Evolutionary conservation across 2,888 invertebrate species (phyloP), one percentile per base, ranked within the genome.

Genomic region (Celastrina argiolus): DNA sequence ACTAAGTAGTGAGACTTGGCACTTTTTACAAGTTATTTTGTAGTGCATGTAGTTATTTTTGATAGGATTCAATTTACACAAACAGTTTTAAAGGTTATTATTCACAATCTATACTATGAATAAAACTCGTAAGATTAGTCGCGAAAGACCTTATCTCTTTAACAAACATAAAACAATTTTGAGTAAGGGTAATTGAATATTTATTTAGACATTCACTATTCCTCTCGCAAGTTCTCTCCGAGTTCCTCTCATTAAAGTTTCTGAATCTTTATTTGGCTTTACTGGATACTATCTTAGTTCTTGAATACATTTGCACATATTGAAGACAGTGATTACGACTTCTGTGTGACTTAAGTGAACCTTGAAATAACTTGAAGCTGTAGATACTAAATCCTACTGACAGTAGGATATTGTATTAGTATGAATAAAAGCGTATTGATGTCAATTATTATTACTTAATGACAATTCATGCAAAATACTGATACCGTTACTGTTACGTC

Each of bases 231-330:
- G 18, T 59, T 59, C 5, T 34, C 59, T 34, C 5, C 31, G 34
- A 59, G 59, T 59, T 59, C 12, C 59, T 59, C 59, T 59, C 59
- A 59, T 59, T 59, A 16, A 59, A 59, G 31, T 59, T 59, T 59
- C 59, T 34, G 16, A 58, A 59, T 59, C 59, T 31, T 59, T 59
- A 59, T 59, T 59, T 59, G 34, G 31, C 59, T 59, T 59, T 34
- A 59, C 59, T 59, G n/a, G 34, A 34, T 31, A 16, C 59, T 59
- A 59, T 34, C 31, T 59, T 58, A 31, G 16, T 31, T 16, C 34
- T 34, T 34, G 16, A 31, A 59, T 31, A 59, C 26, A 51, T 51
- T 51, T 51, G 12, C 51, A 51, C 51, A 51, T 22, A 51, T 51
- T 22, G 51, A 6, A 51, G 51, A 22, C 5, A 22, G 22, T 26